Evolutionary conservation across 2,113 vertebrate genomes (phyloP), one percentile per base, ranked within the genome.

Genomic region (Oxyruncus cristatus): DNA sequence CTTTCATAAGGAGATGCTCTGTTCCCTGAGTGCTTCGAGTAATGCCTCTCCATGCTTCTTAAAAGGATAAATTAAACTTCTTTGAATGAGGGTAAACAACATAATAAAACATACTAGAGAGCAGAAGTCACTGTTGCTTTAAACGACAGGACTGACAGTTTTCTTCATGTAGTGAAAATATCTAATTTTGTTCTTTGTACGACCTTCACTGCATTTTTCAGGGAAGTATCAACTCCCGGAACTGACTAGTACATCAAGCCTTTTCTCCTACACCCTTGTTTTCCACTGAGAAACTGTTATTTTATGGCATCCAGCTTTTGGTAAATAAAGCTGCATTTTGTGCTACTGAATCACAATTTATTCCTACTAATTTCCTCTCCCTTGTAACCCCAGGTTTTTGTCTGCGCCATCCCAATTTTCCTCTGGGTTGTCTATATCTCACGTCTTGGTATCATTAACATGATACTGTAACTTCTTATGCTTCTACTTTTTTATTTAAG

Each of bases 131-230:
- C 19, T 3, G 4, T 2, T 84, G 37, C 27, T 81, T 77, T 91
- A 58, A 22, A 50, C 39, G 84, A 37, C 3, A 22, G 42, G 56
- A 50, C 20, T 14, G 23, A 41, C 10, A 30, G 41, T 32, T 92
- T 67, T 44, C 42, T 66, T 74, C 53, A 35, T 0, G 3, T 17
- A 30, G 24, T 41, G 41, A 59, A 55, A 77, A 76, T 12, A 37
- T 0, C 33, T 89, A 13, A 1, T 26, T 72, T 61, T 3, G 2
- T 3, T 1, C 2, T 1, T 73, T 44, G 11, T 22, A 80, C 72
- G 28, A 66, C 42, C 42, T 73, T 62, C 22, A 20, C 0, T 68
- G 62, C 7, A 27, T 91, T 88, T 84, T 73, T 41, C 46, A 70
- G 76, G 19, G 32, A 10, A 77, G n/a, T 59, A 41, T 23, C 63